Base-by-base conservation (phyloP, 2,888 invertebrate genomes). In the Harmothoe impar region DNA sequence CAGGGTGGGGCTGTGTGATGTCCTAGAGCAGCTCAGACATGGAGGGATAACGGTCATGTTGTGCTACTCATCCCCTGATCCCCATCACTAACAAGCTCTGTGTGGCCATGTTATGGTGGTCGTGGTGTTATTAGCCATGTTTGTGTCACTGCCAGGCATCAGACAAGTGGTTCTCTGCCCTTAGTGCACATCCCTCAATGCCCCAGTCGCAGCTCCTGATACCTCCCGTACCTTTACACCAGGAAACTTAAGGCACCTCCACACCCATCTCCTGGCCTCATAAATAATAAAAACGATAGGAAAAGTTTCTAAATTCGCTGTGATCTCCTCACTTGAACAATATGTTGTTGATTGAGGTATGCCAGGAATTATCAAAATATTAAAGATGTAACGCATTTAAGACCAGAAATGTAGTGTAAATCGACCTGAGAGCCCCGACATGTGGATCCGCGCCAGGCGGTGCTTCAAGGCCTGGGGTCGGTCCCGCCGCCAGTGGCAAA, bases 81-180 rank as follows among this genome's bases (percentile, higher is more conserved):
- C 62, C n/a, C 23, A 62, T 62, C 62, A 62, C 20, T 62, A 62
- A 62, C 62, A 62, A 20, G 20, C 20, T 62, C 3, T 62, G 62
- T 62, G 62, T 62, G 62, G 62, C 62, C 62, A 20, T 62, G 43
- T 43, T 43, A 10, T 43, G 43, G 43, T 43, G 62, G 62, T n/a
- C 1, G 5, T 62, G 23, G 20, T 62, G 3, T 62, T 62, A 62
- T 62, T 62, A 5, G 23, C 20, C 15, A 3, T 62, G 5, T 62
- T n/a, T 62, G 62, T 62, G 62, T 62, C 62, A 62, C 62, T n/a
- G 62, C 3, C 62, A 62, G 62, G 62, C 62, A 62, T 20, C 62
- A 62, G 62, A 62, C 62, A 62, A 62, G 62, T 62, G 62, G 62
- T n/a, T 15, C 20, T 62, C 62, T 20, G 23, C 5, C 62, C 20